Evolutionary conservation across 2,888 invertebrate species (phyloP), one percentile per base, ranked within the genome.

Genomic region (Ctena decussata): DNA sequence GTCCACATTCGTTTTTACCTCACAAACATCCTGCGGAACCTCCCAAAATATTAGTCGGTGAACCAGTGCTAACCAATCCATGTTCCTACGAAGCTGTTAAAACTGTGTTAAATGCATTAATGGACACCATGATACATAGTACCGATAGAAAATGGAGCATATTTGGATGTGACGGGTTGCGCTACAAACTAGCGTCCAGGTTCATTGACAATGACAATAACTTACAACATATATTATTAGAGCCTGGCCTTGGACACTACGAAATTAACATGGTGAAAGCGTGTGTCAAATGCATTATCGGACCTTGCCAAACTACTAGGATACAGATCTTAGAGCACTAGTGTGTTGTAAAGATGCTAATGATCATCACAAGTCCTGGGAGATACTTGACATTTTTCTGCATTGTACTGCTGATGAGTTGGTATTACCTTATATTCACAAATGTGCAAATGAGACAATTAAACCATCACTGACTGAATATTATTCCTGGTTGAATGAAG

Each of bases 221-320:
- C 0, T 27, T 76, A 24, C 49, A 49, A 76, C 24, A 39, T 21
- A 37, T 76, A 6, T 30, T 76, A 5, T n/a, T 76, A 5, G 8
- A 60, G 39, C 76, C 76, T 0, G 76, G 76, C 39, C 76, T 76
- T 24, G 76, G 76, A 27, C 76, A 77, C 18, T 77, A 65, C 37
- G 76, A 77, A 44, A 77, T 77, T n/a, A 77, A 77, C 65, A 65
- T 65, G 44, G 35, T 35, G 0, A 76, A 77, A 30, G 24, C 76
- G 0, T 37, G 60, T 30, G 65, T 77, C 41, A 77, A 77, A 41
- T 39, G 76, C 69, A 0, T 30, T 77, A 21, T 41, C 30, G 27
- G 35, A 77, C 11, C 39, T 77, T 30, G 76, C 76, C 27, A 77
- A 77, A 65, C 24, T 77, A 39, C 0, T 76, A 37, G 76, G 76